These are phyloP conservation scores for Incurvaria masculella DNA, from an alignment of 2,888 invertebrate genomes.

Conservation along the genomic window DNA sequence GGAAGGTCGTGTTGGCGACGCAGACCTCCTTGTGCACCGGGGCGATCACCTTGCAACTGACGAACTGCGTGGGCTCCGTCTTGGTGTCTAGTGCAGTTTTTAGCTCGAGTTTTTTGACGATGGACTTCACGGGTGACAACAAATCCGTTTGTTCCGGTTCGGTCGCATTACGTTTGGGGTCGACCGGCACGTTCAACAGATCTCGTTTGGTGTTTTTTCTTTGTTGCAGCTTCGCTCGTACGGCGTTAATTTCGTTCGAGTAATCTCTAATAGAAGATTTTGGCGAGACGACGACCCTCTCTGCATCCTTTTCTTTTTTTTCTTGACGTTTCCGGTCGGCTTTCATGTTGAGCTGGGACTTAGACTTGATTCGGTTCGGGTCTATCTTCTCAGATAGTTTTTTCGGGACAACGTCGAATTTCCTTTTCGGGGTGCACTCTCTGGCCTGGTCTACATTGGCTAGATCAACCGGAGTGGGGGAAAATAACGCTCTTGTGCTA, in stretches of 20 bases:
- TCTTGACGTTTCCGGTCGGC: slow-evolving; percentile 40
- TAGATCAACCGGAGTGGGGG: slow-evolving; percentile 58
- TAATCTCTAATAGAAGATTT: slow-evolving; percentile 43
- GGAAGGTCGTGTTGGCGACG: slow-evolving; percentile 47
- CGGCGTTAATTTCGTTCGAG: slow-evolving; percentile 48
- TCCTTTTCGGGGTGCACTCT: slow-evolving; percentile 55
- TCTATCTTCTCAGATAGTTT: slow-evolving; percentile 39
- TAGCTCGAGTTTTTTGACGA: slow-evolving; percentile 49
- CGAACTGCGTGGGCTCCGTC: slow-evolving; percentile 36
- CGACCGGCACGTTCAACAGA: slow-evolving; percentile 28
- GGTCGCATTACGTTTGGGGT: slow-evolving; percentile 36
- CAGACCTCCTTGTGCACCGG: slow-evolving; percentile 46
- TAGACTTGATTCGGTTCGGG: slow-evolving; percentile 44
- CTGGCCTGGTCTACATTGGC: slow-evolving; percentile 51
- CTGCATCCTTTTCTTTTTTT: slow-evolving; percentile 38
- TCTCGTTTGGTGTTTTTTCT: slow-evolving; percentile 46
- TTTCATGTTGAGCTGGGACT: slow-evolving; percentile 44
- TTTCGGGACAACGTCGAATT: slow-evolving; percentile 27
- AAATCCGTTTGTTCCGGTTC: slow-evolving; percentile 34
- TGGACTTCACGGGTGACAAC: slow-evolving; percentile 46
- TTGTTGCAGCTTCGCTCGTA: slow-evolving; percentile 49
- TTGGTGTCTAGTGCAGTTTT: slow-evolving; percentile 45
- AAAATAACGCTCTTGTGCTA: slow-evolving; percentile 51
- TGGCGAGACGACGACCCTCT: slow-evolving; percentile 29
- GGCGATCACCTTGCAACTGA: slow-evolving; percentile 49